A percentile compares a stretch with the other conserved stretches of the same genome.
Conservation (phyloP, 2,797 vertebrate genomes). For the Myoxocephalus aenaeus region DNA sequence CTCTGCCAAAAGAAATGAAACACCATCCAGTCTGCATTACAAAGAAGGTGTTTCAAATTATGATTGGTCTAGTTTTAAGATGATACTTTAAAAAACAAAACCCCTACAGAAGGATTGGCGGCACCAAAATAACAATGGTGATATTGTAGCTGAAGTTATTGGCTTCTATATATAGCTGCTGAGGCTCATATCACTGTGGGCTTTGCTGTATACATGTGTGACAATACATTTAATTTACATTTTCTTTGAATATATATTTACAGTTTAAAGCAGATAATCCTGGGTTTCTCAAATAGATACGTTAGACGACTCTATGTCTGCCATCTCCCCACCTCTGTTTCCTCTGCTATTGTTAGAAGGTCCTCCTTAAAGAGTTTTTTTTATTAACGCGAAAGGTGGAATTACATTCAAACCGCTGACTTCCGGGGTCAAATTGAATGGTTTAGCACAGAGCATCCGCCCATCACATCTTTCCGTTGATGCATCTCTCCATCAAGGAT, state of each 20-base stretch:
- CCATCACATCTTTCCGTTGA: slow-evolving; percentile 50
- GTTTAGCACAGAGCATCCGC: slow-evolving; percentile 57
- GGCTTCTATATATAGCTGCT: slow-evolving; percentile 9
- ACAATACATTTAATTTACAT: background rate
- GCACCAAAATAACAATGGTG: slow-evolving; percentile 39
- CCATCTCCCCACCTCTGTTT: slow-evolving; percentile 26
- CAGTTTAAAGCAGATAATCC: slow-evolving; percentile 15
- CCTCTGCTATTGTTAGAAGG: slow-evolving; percentile 50
- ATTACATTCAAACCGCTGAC: slow-evolving; percentile 72
- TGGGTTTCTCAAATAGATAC: slow-evolving; percentile 45
- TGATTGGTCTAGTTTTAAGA: slow-evolving; percentile 11
- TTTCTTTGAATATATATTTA: slow-evolving; percentile 31
- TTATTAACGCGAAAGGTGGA: slow-evolving; percentile 54
- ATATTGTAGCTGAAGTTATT: slow-evolving; percentile 40
- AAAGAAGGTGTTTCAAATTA: background rate
- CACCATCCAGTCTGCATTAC: background rate
- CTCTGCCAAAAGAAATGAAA: slow-evolving; percentile 16
- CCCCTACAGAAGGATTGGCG: slow-evolving; percentile 5
- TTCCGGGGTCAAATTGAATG: slow-evolving; percentile 67
- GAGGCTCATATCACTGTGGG: background rate
- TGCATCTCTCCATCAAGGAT: slow-evolving; percentile 58
- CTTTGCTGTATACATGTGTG: background rate
- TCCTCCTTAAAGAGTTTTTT: slow-evolving; percentile 32
- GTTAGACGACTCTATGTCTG: background rate
- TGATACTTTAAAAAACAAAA: slow-evolving; percentile 10